Conservation (phyloP, 2,113 vertebrate species). For the Ornithorhynchus anatinus region DNA sequence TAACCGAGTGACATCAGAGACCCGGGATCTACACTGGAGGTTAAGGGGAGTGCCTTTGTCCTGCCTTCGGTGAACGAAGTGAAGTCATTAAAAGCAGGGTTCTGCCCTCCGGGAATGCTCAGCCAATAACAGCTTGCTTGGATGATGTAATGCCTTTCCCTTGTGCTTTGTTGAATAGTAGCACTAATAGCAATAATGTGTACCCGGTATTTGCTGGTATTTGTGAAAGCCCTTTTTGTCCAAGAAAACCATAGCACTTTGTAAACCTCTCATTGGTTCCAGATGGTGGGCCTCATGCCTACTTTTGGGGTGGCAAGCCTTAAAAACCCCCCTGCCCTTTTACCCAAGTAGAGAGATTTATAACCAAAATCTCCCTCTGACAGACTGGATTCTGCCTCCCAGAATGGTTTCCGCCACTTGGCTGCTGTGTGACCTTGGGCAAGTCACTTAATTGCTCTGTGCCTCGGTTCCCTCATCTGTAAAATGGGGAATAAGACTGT, state of each 20-base stretch:
- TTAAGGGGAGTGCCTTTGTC: background rate
- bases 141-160: constrained; percentile 21
- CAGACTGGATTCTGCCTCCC: too few relatives aligned
- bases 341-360: background rate
- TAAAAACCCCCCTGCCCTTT: background rate
- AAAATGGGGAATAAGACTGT: too few relatives aligned
- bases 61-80: background rate
- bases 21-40: background rate
- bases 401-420: too few relatives aligned
- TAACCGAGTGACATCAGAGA: background rate
- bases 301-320: background rate
- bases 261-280: background rate
- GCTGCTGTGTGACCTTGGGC: too few relatives aligned
- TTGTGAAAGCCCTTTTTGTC: background rate
- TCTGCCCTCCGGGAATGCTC: background rate
- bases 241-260: background rate
- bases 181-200: background rate
- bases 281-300: background rate
- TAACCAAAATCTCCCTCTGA: too few relatives aligned
- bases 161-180: background rate
- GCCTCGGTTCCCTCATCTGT: too few relatives aligned
- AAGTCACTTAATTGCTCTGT: too few relatives aligned
- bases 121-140: constrained; percentile 19
- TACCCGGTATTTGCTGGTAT: background rate
- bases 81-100: background rate